Evolutionary conservation across 2,113 vertebrate species (phyloP).

Genomic region (human): GRCh38 chr15:94097501-94098000

Average conservation of each 20-base stretch:
- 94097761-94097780: neutral
- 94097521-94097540: too few relatives aligned
- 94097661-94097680: neutral
- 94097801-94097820: neutral
- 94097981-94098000: neutral
- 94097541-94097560: too few relatives aligned
- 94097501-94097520: too few relatives aligned
- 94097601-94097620: too few relatives aligned
- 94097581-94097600: too few relatives aligned
- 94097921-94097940: neutral
- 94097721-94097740: neutral
- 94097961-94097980: neutral
- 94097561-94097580: too few relatives aligned
- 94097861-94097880: neutral
- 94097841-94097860: neutral
- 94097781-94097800: neutral
- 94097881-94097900: neutral
- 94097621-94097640: too few relatives aligned
- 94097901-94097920: neutral
- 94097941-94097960: neutral
- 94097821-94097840: neutral
- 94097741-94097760: neutral
- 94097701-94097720: neutral
- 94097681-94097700: neutral
- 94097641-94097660: too few relatives aligned